Evolutionary conservation across 2,888 invertebrate species (phyloP), one percentile per base, ranked within the genome.

Genomic region (Eulithis testata): DNA sequence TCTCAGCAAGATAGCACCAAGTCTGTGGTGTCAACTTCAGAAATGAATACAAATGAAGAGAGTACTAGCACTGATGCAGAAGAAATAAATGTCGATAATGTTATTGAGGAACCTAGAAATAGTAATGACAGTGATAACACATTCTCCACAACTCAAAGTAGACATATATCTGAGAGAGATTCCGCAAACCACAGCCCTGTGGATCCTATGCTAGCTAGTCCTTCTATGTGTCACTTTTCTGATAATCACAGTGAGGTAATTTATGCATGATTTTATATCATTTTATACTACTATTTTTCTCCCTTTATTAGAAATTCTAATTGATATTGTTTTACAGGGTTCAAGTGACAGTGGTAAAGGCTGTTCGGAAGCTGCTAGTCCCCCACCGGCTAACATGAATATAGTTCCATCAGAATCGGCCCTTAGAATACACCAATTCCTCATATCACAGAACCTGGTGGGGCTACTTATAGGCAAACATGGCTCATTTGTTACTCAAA

Each of bases 271-370:
- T 45, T 49, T 43, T 12, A 14, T 31, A 11, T 37, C 7, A 12
- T 43, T 36, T 45, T 14, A 11, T 31, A 44, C 12, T 56, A 21
- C 3, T 27, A 1, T 14, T 6, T 50, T 4, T 31, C 7, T 53
- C 8, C 4, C 7, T 37, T 21, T 4, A 12, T 12, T 49, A n/a
- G 3, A 21, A 21, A 21, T 21, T 21, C 40, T 54, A 43, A 53
- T 54, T 53, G 37, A 59, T 54, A 12, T 47, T 37, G 14, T 60
- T 63, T 86, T 85, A 65, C 80, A 95, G 95, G 96, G 96, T 69
- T 97, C 97, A 65, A 96, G 96, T 85, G 97, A 97, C 85, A 97
- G 97, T 86, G 97, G 97, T 54, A 97, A 97, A 90, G 97, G 97
- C 74, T 95, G 95, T 76, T 96, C 96, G 75, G 96, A 96, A 77